These are phyloP conservation scores for Anticlea derivata DNA, from an alignment of 2,888 invertebrate species.

Conservation along the genomic window DNA sequence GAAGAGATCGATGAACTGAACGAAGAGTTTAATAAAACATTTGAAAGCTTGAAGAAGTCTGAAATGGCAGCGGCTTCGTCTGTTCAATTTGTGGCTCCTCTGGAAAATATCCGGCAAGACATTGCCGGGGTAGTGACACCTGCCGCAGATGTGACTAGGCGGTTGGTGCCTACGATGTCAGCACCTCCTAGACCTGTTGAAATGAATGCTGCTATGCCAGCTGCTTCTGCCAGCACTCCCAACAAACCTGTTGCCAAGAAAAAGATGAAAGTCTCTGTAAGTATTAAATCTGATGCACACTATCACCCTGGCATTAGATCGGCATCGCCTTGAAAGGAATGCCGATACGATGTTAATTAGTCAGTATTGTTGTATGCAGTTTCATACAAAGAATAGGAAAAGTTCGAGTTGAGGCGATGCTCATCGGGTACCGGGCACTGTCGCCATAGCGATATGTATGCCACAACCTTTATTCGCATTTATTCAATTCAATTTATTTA, in stretches of 20 bases:
- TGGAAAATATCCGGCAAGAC: slow-evolving; percentile 38
- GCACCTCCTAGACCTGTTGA: neutral
- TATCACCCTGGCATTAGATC: no score
- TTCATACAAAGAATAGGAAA: no score
- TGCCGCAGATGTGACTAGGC: neutral
- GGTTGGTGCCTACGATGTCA: neutral
- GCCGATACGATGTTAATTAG: no score
- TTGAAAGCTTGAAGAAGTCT: slow-evolving; percentile 63
- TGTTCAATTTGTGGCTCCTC: slow-evolving; percentile 43
- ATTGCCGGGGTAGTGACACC: slow-evolving; percentile 21
- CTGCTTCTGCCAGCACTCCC: slow-evolving; percentile 18
- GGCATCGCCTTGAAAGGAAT: no score
- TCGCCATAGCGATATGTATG: no score
- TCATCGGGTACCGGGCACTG: no score
- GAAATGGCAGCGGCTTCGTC: slow-evolving; percentile 31
- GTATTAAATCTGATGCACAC: no score
- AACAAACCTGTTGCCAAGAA: slow-evolving; percentile 71
- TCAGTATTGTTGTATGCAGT: no score
- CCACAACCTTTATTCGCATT: no score
- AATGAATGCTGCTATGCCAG: slow-evolving; percentile 4
- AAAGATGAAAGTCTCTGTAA: slow-evolving; percentile 69
- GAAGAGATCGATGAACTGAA: slow-evolving; percentile 75
- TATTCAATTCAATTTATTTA: no score
- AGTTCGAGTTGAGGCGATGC: no score
- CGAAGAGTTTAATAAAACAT: slow-evolving; percentile 71